A percentile compares a stretch with the other conserved stretches of the same genome.
Conservation (phyloP, 2,888 invertebrate species). For the Athalia cordata region DNA sequence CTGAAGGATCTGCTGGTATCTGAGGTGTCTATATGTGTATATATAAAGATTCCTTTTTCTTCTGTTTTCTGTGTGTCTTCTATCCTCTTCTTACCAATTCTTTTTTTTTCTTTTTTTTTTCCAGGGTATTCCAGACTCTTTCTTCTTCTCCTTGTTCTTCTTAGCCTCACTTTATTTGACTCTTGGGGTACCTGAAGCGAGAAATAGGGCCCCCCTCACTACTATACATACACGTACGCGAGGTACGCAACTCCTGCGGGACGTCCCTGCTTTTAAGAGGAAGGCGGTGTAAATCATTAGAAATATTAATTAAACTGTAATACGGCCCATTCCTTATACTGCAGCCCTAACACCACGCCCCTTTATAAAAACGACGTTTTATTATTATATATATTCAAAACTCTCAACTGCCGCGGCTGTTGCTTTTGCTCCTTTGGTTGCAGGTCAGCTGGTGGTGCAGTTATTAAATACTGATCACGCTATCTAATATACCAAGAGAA, state of each 20-base stretch:
- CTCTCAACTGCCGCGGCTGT: slow-evolving; percentile 1
- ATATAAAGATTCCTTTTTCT: background rate
- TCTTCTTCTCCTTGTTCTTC: background rate
- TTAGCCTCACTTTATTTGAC: slow-evolving; percentile 19
- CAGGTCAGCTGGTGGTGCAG: too few species aligned
- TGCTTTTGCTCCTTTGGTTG: background rate
- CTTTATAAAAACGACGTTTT: slow-evolving; percentile 35
- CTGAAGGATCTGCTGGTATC: too few species aligned
- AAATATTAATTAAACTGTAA: slow-evolving; percentile 45
- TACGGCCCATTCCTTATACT: slow-evolving; percentile 42
- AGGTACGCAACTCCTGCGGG: background rate
- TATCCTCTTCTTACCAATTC: slow-evolving; percentile 19
- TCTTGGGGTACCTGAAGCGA: background rate
- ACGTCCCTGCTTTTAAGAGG: background rate
- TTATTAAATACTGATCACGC: too few species aligned
- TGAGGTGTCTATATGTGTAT: too few species aligned
- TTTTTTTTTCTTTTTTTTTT: background rate
- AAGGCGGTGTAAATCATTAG: slow-evolving; percentile 38
- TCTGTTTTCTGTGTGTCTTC: background rate
- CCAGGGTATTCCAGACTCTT: background rate
- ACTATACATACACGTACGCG: background rate
- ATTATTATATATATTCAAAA: slow-evolving; percentile 23
- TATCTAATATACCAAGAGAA: too few species aligned
- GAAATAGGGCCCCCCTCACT: background rate
- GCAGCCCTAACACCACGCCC: slow-evolving; percentile 17